Evolutionary conservation across 1,140 invertebrate species (phyloP).

Genomic region (Eciton burchellii): DNA sequence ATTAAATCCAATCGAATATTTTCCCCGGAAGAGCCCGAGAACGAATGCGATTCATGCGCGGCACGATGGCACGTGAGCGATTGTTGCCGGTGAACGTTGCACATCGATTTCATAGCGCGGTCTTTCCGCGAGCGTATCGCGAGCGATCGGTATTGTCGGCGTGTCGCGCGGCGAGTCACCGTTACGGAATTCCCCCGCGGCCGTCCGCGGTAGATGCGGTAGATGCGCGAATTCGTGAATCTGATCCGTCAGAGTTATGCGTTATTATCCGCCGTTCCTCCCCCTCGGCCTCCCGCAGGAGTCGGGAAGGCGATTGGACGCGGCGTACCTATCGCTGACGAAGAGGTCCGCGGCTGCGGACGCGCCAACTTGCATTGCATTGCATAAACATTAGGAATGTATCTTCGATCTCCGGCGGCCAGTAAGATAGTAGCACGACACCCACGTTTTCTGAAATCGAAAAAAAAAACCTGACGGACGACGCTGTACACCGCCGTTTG

Average conservation of each 20-base stretch:
- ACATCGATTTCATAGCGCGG: no score
- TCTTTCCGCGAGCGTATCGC: no score
- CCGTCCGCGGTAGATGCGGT: no score
- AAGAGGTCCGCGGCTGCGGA: constrained; percentile 70
- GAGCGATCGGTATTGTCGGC: neutral
- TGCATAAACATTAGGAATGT: constrained; percentile 81
- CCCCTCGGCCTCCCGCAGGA: constrained; percentile 21
- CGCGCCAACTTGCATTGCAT: constrained; percentile 67
- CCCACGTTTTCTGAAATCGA: constrained; percentile 78
- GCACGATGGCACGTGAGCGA: no score
- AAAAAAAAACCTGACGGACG: constrained; percentile 74
- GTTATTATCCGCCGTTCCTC: constrained; percentile 74
- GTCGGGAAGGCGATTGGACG: constrained; percentile 65
- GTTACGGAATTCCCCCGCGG: constrained; percentile 64
- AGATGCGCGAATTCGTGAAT: constrained; percentile 69
- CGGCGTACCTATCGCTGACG: constrained; percentile 74
- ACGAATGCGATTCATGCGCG: no score
- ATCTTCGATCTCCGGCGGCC: constrained; percentile 72
- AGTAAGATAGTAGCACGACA: constrained; percentile 74
- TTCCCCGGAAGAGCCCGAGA: no score
- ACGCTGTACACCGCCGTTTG: constrained; percentile 60
- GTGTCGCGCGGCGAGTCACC: constrained; percentile 46
- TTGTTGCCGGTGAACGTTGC: no score
- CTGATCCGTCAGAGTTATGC: constrained; percentile 80
- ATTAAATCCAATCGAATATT: no score